Percentiles rank a stretch among this genome's conserved stretches.
phyloP scores from a whole-genome alignment of 2,797 vertebrate species.

The Neopelma chrysocephalum region DNA sequence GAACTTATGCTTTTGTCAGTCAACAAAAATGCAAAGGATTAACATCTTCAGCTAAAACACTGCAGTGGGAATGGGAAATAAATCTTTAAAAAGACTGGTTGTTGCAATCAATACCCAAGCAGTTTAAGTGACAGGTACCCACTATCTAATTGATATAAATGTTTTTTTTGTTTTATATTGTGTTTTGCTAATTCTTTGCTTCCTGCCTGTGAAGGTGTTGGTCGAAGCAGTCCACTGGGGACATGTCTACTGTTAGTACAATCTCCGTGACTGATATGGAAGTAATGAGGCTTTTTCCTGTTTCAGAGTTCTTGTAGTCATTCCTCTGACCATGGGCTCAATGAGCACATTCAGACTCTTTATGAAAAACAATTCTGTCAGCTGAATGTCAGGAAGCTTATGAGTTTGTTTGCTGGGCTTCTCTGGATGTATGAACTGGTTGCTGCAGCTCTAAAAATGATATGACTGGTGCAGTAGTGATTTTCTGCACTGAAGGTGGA shows the following conservation, averaged over 20 bases:
- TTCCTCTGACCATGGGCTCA: not conserved
- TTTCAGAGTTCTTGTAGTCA: not conserved
- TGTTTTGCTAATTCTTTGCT: slow-evolving; percentile 21
- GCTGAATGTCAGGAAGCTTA: slow-evolving; percentile 27
- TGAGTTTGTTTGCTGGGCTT: slow-evolving; percentile 4
- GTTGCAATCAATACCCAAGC: not conserved
- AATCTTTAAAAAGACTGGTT: not conserved
- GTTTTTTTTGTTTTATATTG: not conserved
- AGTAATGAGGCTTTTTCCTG: not conserved
- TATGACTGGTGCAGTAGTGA: slow-evolving; percentile 21
- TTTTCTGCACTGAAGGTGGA: slow-evolving; percentile 45
- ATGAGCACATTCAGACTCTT: not conserved
- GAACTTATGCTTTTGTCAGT: not conserved
- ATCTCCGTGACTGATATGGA: not conserved
- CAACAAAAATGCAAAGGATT: not conserved
- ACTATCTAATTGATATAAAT: not conserved
- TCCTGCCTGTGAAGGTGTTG: not conserved
- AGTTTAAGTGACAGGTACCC: not conserved
- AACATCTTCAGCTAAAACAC: not conserved
- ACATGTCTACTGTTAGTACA: not conserved
- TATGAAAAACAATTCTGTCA: slow-evolving; percentile 6
- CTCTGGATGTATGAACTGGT: slow-evolving; percentile 11
- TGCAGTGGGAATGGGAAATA: not conserved
- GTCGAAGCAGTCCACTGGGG: not conserved
- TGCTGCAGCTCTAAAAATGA: slow-evolving; percentile 41